Percentiles rank a stretch among this genome's conserved stretches.
These are phyloP conservation scores for Vulpes lagopus DNA, from an alignment of 2,113 vertebrate genomes.

Conservation along the genomic window DNA sequence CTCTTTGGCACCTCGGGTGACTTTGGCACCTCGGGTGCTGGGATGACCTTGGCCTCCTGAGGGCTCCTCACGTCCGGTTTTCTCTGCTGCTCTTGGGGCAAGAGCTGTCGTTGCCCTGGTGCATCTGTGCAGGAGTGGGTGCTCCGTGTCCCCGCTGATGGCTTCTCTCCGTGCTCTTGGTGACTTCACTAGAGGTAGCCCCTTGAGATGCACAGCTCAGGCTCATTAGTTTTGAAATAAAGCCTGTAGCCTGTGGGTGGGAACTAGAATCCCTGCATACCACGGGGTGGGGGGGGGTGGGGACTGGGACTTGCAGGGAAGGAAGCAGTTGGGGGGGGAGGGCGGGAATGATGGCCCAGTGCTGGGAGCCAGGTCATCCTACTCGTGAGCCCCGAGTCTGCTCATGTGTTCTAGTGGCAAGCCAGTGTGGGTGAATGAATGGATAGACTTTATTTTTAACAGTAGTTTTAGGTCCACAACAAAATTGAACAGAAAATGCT, in stretches of 20 bases:
- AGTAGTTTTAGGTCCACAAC: background rate
- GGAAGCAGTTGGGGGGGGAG: too few relatives aligned
- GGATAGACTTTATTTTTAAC: background rate
- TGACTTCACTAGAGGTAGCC: background rate
- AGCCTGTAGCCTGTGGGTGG: background rate
- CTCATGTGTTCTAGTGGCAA: background rate
- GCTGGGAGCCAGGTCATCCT: background rate
- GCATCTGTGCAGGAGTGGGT: accelerated
- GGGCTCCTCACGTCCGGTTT: background rate
- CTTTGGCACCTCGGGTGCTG: too few relatives aligned
- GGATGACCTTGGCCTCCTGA: background rate
- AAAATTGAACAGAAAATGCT: background rate
- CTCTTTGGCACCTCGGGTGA: background rate
- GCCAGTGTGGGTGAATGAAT: background rate
- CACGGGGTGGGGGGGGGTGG: accelerated
- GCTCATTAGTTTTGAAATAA: background rate
- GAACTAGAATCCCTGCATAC: background rate
- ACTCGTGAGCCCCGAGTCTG: too few relatives aligned
- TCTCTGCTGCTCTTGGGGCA: background rate
- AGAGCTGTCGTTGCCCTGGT: background rate
- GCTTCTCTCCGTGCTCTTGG: background rate
- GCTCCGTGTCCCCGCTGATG: background rate
- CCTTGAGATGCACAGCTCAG: background rate
- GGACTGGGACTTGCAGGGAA: background rate
- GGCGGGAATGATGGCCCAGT: background rate